phyloP scores from a whole-genome alignment of 2,113 vertebrate species.

The Sylvietta virens region DNA sequence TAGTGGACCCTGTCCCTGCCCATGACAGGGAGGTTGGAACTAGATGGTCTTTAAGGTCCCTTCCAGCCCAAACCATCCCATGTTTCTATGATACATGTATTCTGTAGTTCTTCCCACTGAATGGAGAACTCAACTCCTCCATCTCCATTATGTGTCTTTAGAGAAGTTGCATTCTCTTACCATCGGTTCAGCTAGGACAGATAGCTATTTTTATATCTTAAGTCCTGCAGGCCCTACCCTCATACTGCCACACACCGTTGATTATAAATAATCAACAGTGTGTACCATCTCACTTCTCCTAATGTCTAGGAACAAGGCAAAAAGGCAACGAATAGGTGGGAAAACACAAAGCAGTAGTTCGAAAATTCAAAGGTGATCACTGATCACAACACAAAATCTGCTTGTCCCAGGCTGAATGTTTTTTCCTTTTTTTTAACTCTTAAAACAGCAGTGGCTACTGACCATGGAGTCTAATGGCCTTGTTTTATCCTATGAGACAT shows the following conservation, averaged over 20 bases:
- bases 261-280: neutral
- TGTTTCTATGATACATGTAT: neutral
- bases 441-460: neutral
- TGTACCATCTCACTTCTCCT: neutral
- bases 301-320: neutral
- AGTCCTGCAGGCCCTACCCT: neutral
- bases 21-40: neutral
- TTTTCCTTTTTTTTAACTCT: neutral
- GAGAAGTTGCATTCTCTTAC: neutral
- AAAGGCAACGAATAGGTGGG: neutral
- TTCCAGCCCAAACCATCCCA: neutral
- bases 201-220: neutral
- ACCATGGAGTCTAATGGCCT: neutral
- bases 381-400: neutral
- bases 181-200: neutral
- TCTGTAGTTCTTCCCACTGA: neutral
- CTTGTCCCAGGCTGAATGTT: neutral
- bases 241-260: neutral
- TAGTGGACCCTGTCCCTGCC: neutral
- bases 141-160: neutral
- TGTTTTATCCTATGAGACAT: neutral
- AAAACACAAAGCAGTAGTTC: neutral
- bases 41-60: neutral
- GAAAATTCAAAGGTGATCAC: neutral
- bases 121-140: neutral